Conservation (phyloP, 1,140 invertebrate genomes). For the Papilio xuthus region DNA sequence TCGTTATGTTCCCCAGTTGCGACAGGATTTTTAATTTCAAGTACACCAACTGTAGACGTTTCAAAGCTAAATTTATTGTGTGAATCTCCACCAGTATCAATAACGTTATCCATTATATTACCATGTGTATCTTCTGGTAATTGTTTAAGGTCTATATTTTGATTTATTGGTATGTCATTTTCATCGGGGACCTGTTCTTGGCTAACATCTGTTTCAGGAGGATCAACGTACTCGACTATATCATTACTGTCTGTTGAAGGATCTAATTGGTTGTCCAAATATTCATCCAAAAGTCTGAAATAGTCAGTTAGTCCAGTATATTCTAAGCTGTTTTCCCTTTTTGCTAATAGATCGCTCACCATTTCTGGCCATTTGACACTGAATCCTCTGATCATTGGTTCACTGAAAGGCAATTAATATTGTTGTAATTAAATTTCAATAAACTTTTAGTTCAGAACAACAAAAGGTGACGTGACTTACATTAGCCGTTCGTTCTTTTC, state of each 20-base stretch:
- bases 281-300: slow-evolving; percentile 72
- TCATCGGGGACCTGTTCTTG: slow-evolving; percentile 48
- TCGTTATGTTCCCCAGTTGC: slow-evolving; percentile 58
- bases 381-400: slow-evolving; percentile 71
- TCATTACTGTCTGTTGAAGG: slow-evolving; percentile 53
- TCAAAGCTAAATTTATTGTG: slow-evolving; percentile 60
- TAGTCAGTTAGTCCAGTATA: slow-evolving; percentile 72
- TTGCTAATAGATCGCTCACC: slow-evolving; percentile 69
- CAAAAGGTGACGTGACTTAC: slow-evolving; percentile 52
- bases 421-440: slow-evolving; percentile 22
- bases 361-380: slow-evolving; percentile 64
- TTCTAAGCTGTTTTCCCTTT: slow-evolving; percentile 71
- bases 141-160: slow-evolving; percentile 39
- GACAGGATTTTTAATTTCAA: slow-evolving; percentile 73
- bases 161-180: slow-evolving; percentile 60
- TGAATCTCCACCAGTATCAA: slow-evolving; percentile 63
- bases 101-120: slow-evolving; percentile 60
- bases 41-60: slow-evolving; percentile 70
- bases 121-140: slow-evolving; percentile 51
- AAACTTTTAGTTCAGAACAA: not conserved
- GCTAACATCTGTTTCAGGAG: slow-evolving; percentile 44
- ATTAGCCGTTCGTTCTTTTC: slow-evolving; percentile 65
- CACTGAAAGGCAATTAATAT: slow-evolving; percentile 56
- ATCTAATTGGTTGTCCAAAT: slow-evolving; percentile 73
- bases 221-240: slow-evolving; percentile 63